Evolutionary conservation across 2,113 vertebrate genomes (phyloP).

Genomic region (Loxodonta africana): DNA sequence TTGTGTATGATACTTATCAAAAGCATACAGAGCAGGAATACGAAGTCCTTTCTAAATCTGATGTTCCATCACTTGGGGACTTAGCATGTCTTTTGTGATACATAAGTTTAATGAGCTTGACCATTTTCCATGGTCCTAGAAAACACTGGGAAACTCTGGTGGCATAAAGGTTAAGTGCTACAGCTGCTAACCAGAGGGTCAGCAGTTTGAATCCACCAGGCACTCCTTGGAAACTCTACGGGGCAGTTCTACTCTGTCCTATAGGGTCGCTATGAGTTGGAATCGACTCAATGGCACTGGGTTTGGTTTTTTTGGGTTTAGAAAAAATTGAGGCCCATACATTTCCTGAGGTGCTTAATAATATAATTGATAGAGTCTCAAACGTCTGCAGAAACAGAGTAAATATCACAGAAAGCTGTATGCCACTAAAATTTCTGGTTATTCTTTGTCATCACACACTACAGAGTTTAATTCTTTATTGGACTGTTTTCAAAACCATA

Average conservation of each 20-base stretch:
- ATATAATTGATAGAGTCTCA: slow-evolving; percentile 18
- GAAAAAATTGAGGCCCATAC: background rate
- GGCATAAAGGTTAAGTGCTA: no score
- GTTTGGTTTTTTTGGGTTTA: no score
- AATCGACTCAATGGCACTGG: no score
- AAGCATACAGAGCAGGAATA: background rate
- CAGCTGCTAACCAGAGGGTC: no score
- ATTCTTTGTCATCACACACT: slow-evolving; percentile 69
- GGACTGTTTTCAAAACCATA: slow-evolving; percentile 60
- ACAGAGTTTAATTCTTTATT: slow-evolving; percentile 65
- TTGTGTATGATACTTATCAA: slow-evolving; percentile 31
- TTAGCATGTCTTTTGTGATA: slow-evolving; percentile 58
- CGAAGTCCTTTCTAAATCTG: slow-evolving; percentile 62
- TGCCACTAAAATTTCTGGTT: slow-evolving; percentile 52
- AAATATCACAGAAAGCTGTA: slow-evolving; percentile 45
- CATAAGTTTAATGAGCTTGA: slow-evolving; percentile 48
- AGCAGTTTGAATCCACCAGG: no score
- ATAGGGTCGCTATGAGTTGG: no score
- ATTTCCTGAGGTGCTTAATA: slow-evolving; percentile 17
- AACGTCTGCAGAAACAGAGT: slow-evolving; percentile 32
- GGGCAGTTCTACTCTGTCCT: no score
- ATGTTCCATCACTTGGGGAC: slow-evolving; percentile 20
- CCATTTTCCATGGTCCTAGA: background rate
- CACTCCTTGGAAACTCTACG: no score
- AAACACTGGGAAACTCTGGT: background rate